phyloP scores from a whole-genome alignment of 2,113 vertebrate species.

The Kryptolebias marmoratus region DNA sequence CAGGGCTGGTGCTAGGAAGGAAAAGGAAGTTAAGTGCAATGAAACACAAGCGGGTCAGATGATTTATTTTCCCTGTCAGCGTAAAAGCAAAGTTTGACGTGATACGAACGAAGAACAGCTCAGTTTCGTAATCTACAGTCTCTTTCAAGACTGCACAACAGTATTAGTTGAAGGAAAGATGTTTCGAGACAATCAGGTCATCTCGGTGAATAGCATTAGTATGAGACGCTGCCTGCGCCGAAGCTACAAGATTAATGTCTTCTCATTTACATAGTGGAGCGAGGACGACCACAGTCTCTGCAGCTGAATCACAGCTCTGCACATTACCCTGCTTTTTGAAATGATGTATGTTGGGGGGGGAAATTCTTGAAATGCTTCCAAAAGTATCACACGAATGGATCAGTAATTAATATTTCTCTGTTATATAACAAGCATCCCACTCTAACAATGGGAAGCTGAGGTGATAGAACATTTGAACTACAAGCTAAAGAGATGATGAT shows the following conservation, averaged over 20 bases:
- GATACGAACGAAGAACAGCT: neutral
- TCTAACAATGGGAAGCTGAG: neutral
- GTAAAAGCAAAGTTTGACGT: neutral
- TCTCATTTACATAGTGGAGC: conserved; percentile 41
- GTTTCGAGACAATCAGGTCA: conserved; percentile 40
- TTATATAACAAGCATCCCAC: neutral
- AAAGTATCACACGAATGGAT: neutral
- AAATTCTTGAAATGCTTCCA: neutral
- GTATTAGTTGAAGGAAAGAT: conserved; percentile 14
- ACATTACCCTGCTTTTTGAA: neutral
- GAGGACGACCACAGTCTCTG: conserved; percentile 14
- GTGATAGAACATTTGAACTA: neutral
- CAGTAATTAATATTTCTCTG: neutral
- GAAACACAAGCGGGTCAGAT: too few species aligned
- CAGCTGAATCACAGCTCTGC: conserved; percentile 4
- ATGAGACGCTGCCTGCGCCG: conserved; percentile 6
- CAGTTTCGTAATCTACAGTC: conserved; percentile 18
- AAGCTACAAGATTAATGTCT: conserved; percentile 47
- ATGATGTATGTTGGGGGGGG: conserved; percentile 11
- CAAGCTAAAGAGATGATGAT: neutral
- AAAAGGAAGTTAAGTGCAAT: conserved; percentile 16
- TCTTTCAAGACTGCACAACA: conserved; percentile 21
- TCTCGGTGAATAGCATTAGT: conserved; percentile 21
- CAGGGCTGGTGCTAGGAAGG: conserved; percentile 90
- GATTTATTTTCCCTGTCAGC: too few species aligned